Conservation (phyloP, 1,140 invertebrate genomes). For the Drosophila nebulosa region DNA sequence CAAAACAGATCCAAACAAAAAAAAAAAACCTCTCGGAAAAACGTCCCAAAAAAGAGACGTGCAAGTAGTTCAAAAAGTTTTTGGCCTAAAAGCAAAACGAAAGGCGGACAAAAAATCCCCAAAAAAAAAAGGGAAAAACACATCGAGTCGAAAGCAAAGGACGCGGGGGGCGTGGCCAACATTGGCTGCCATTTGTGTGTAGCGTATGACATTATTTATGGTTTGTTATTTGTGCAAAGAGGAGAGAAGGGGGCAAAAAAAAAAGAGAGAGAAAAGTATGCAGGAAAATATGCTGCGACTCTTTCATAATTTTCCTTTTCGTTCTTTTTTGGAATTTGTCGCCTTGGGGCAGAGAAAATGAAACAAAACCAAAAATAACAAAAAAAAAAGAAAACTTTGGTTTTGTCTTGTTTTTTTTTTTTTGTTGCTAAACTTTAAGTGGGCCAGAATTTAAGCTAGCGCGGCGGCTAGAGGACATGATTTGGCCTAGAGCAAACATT, state of each 20-base stretch:
- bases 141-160: not conserved
- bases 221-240: conserved; percentile 70
- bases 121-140: conserved; percentile 25
- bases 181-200: conserved; percentile 72
- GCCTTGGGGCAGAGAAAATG: conserved; percentile 10
- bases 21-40: conserved; percentile 27
- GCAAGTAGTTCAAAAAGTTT: conserved; percentile 78
- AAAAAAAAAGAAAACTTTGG: conserved; percentile 25
- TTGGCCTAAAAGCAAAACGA: conserved; percentile 71
- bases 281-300: conserved; percentile 76
- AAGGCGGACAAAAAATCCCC: conserved; percentile 31
- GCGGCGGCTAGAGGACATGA: conserved; percentile 2
- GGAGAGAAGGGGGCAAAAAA: not conserved
- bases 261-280: conserved; percentile 48
- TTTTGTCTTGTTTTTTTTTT: not conserved
- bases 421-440: conserved; percentile 43
- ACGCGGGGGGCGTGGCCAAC: conserved; percentile 57
- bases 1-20: conserved; percentile 43
- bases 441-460: conserved; percentile 47
- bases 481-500: conserved; percentile 29
- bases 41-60: conserved; percentile 63
- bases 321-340: conserved; percentile 4
- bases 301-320: conserved; percentile 67
- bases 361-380: conserved; percentile 50
- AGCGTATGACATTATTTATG: conserved; percentile 79